phyloP scores from a whole-genome alignment of 2,888 invertebrate genomes.

The Aphodius sticticus region DNA sequence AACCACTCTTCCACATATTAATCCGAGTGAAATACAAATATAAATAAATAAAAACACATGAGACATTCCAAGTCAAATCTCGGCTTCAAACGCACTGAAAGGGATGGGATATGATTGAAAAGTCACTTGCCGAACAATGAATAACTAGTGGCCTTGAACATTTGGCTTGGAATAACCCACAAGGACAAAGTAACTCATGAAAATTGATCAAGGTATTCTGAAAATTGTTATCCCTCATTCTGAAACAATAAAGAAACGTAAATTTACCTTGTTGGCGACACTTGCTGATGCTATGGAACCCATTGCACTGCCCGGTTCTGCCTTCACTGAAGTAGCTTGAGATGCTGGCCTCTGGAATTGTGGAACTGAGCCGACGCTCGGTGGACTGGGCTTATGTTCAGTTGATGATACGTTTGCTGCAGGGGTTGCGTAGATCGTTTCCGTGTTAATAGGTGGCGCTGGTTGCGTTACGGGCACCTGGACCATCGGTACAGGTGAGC shows the following conservation, averaged over 20 bases:
- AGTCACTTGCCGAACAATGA: background rate
- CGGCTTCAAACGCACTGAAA: too few relatives aligned
- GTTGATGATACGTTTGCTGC: constrained; percentile 21
- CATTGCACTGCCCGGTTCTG: constrained; percentile 63
- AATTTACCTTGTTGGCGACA: constrained; percentile 56
- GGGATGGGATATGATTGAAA: too few relatives aligned
- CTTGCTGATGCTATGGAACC: constrained; percentile 60
- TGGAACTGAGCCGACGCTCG: constrained; percentile 41
- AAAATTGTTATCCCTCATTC: constrained; percentile 5
- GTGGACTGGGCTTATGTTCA: constrained; percentile 47
- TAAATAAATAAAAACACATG: background rate
- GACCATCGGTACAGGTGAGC: constrained; percentile 63
- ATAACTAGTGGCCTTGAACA: too few relatives aligned
- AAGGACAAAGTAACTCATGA: background rate
- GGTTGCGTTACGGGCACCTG: constrained; percentile 51
- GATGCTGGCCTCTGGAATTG: constrained; percentile 60
- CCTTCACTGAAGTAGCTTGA: constrained; percentile 66
- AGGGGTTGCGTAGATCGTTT: constrained; percentile 30
- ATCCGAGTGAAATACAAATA: background rate
- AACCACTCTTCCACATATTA: constrained; percentile 7
- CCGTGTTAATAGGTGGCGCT: constrained; percentile 43
- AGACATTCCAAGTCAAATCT: too few relatives aligned
- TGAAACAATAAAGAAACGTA: background rate
- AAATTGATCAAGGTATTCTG: background rate
- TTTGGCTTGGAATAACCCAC: background rate